Conservation (phyloP, 2,888 invertebrate genomes). For the Latheticus oryzae region DNA sequence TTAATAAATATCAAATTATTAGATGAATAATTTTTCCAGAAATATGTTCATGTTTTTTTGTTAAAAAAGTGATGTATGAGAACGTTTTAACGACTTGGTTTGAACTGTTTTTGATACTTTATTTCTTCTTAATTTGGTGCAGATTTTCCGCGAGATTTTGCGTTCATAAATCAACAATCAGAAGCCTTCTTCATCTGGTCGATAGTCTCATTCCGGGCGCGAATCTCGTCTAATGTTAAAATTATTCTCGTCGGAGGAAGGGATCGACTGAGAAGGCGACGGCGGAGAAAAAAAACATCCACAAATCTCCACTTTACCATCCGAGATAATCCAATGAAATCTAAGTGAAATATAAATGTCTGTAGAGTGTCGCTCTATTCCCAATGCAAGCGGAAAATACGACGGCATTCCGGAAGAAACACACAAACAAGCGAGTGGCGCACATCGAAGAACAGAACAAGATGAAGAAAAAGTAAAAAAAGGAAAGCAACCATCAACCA, state of each 20-base stretch:
- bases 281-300: slow-evolving; percentile 46
- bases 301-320: slow-evolving; percentile 58
- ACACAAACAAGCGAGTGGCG: slow-evolving; percentile 43
- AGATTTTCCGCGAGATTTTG: too few species aligned
- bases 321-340: slow-evolving; percentile 58
- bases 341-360: slow-evolving; percentile 59
- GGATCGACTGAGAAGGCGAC: slow-evolving; percentile 19
- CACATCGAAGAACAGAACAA: slow-evolving; percentile 44
- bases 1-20: too few species aligned
- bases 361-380: slow-evolving; percentile 53
- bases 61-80: too few species aligned
- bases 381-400: slow-evolving; percentile 51
- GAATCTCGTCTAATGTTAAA: slow-evolving; percentile 16
- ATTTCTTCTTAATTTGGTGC: too few species aligned
- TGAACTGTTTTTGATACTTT: too few species aligned
- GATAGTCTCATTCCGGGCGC: slow-evolving; percentile 16
- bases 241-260: slow-evolving; percentile 19
- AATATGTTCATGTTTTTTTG: too few species aligned
- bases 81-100: too few species aligned
- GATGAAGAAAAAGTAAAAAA: too few species aligned
- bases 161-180: slow-evolving; percentile 16
- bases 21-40: too few species aligned
- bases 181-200: slow-evolving; percentile 4
- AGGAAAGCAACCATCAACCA: slow-evolving; percentile 40
- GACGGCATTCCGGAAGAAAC: slow-evolving; percentile 50